Evolutionary conservation across 1,140 invertebrate genomes (phyloP).

Genomic region (Popillia japonica): DNA sequence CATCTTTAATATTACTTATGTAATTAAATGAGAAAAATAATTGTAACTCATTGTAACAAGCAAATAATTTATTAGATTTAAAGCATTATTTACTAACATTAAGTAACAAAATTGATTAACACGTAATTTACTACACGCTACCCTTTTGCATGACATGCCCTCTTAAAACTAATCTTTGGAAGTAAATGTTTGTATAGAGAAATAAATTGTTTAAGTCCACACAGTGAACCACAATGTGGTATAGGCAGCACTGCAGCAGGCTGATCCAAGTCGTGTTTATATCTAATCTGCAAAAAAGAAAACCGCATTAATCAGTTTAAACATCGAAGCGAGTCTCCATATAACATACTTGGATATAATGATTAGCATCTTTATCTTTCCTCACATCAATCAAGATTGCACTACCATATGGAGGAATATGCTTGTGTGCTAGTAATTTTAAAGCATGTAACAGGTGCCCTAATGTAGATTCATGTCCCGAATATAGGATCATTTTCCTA

Average conservation of each 20-base stretch:
- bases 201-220: slow-evolving; percentile 10
- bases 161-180: not conserved
- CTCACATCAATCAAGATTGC: slow-evolving; percentile 55
- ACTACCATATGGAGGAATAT: slow-evolving; percentile 65
- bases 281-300: not conserved
- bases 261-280: not conserved
- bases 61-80: no score
- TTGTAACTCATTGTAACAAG: no score
- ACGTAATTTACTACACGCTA: no score
- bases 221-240: not conserved
- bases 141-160: not conserved
- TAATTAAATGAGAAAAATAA: no score
- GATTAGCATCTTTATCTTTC: slow-evolving; percentile 33
- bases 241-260: not conserved
- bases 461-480: slow-evolving; percentile 75
- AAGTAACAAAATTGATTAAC: no score
- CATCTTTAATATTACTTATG: no score
- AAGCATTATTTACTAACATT: no score
- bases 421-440: slow-evolving; percentile 64
- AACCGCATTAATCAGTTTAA: not conserved
- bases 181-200: not conserved
- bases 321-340: not conserved
- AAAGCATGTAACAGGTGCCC: slow-evolving; percentile 69
- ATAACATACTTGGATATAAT: slow-evolving; percentile 33
- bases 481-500: slow-evolving; percentile 67